A percentile compares a stretch with the other conserved stretches of the same genome.
phyloP scores from a whole-genome alignment of 23 tunicate genomes.

The Trididemnum miniatum region DNA sequence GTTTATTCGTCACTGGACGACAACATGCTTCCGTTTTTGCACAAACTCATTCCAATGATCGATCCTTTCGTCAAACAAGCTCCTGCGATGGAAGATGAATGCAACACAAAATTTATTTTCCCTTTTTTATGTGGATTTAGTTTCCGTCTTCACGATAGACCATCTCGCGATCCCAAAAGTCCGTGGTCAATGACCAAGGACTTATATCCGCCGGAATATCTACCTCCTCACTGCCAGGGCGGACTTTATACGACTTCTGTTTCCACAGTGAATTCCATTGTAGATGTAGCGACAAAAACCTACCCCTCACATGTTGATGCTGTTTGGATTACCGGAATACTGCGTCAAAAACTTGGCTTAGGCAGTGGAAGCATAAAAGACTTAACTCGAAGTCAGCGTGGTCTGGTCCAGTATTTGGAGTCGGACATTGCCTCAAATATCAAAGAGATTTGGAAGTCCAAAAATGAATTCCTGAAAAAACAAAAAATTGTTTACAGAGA shows the following conservation, averaged over 20 bases:
- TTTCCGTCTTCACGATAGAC: conserved; percentile 8
- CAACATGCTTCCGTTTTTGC: conserved; percentile 8
- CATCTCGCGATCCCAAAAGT: not conserved
- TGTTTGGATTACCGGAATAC: conserved; percentile 41
- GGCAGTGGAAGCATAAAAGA: not conserved
- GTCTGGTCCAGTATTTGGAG: conserved; percentile 1
- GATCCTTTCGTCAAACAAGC: not conserved
- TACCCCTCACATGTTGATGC: conserved; percentile 24
- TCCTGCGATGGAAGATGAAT: not conserved
- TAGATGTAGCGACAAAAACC: conserved; percentile 34
- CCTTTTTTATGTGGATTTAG: conserved; percentile 35
- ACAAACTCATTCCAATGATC: not conserved
- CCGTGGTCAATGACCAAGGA: conserved; percentile 29
- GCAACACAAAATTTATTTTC: not conserved
- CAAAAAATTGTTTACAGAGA: not conserved
- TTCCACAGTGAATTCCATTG: conserved; percentile 14
- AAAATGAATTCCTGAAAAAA: not conserved
- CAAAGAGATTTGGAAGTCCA: not conserved
- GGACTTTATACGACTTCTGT: conserved; percentile 38
- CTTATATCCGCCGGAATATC: conserved; percentile 22
- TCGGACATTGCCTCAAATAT: not conserved
- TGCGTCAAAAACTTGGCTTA: conserved; percentile 34
- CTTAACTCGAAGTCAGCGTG: not conserved
- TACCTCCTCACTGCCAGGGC: conserved; percentile 42
- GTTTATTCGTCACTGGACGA: conserved; percentile 27